Base-by-base conservation (phyloP, 2,888 invertebrate species). In the Brachynemurus nebulosus region DNA sequence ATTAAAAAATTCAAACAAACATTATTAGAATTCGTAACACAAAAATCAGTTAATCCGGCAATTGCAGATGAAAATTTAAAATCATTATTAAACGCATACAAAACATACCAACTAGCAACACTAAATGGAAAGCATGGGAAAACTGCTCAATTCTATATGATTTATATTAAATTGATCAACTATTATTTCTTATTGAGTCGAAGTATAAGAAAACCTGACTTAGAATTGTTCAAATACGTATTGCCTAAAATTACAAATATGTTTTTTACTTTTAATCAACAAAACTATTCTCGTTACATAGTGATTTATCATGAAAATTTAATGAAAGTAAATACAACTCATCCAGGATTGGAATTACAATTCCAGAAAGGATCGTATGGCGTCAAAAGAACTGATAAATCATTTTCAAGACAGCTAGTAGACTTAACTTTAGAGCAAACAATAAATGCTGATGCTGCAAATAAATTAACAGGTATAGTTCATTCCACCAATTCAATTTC, bases 261-360 rank as follows among this genome's bases (percentile, higher is more conserved):
- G 9, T 43, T 43, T 43, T 45, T 45, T 36, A 25, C 18, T 14
- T 16, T 35, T 8, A 46, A 44, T 33, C 46, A 46, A n/a, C 46
- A 30, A 5, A 37, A 46, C 37, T 53, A 53, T 46, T 45, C 51
- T 23, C 20, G 52, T 33, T 53, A 48, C 45, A 25, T 44, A 3
- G 38, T 47, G 2, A 37, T 36, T 23, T 52, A 50, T 42, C 42
- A 41, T 18, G 45, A 51, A 16, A 51, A 50, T 35, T 36, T 53
- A 25, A 11, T 21, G 8, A 47, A 48, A 19, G 40, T 49, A 6
- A 44, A 44, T 14, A 38, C 44, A 21, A 48, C 44, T 16, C 46
- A 35, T 27, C 27, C 27, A 27, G 9, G 11, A 27, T n/a, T 27
- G 9, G 27, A 27, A 27, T n/a, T n/a, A 27, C 12, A n/a, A n/a